Evolutionary conservation across 2,797 vertebrate species (phyloP), one percentile per base, ranked within the genome.

Genomic region (Apogon hyalosoma): DNA sequence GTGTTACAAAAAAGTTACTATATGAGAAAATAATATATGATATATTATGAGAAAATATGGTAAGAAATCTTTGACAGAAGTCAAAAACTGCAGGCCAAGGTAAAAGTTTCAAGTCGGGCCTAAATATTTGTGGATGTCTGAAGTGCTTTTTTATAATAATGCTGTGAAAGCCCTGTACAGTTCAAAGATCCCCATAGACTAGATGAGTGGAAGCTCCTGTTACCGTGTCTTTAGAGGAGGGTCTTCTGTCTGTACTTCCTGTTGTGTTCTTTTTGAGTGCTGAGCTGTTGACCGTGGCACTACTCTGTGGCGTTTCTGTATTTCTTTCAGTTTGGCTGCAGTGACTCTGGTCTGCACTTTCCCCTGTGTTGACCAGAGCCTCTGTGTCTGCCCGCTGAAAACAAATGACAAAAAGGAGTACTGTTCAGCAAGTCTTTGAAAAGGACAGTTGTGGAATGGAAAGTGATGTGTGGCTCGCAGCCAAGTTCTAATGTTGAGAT

Each of bases 361-460:
- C 72, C 47, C 65, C 63, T 62, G 73, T 79, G 72, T 70, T 5
- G 39, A 56, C 42, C 11, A 53, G 50, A 73, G 65, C 55, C 63
- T 24, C 70, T 9, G 40, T 63, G 62, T 63, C 63, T 67, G 66
- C 57, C 61, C 8, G 61, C 77, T 40, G 13, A 65, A 47, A 60
- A 51, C 45, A 6, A 71, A 79, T 54, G 40, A 50, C 80, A 83
- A 57, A 75, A 64, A 80, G 78, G 36, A 79, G 43, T 18, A 61
- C 69, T 83, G 75, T 80, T 76, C 50, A 61, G 46, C 16, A 0
- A 6, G 75, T 62, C 54, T 67, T 71, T 81, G 61, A 84, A 85
- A 78, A 61, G 61, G 43, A 66, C 78, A 57, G 80, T 83, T 82
- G 84, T 80, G 56, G 51, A 63, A 19, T 63, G 54, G 63, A 75